Evolutionary conservation across 2,888 invertebrate genomes (phyloP), one percentile per base, ranked within the genome.

Genomic region (Theodoxus fluviatilis): DNA sequence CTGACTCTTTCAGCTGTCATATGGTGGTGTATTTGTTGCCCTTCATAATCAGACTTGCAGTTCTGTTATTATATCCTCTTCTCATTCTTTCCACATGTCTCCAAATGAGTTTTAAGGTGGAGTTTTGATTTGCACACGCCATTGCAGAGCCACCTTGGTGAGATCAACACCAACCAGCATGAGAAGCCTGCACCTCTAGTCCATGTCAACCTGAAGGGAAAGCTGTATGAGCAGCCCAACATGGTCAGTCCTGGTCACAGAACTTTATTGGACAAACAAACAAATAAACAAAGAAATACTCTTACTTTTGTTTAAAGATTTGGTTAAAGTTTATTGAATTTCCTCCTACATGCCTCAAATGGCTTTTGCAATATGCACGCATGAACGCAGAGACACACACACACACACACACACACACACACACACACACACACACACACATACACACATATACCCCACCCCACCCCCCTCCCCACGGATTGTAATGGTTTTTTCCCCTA

Each of bases 151-250:
- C 85, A 85, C 71, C 75, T 85, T 47, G 77, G 79, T 37, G 83
- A 83, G 74, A 80, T 86, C 67, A 80, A 77, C 71, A 72, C 78
- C n/a, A 78, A 81, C 61, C 83, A 84, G 75, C 80, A 75, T 67
- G 78, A 79, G 65, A 75, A 75, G n/a, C 71, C 68, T n/a, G 61
- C 68, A 22, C 73, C 72, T 0, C 65, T 78, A 57, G 74, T 73
- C 59, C 70, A 71, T 28, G 69, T 79, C 64, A 81, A 83, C 65
- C 70, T 80, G 52, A 75, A 78, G 18, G 78, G 81, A 25, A 74
- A 80, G 37, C 78, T 86, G 1, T 86, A 86, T 74, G 77, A 77
- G 57, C 86, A 86, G 69, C 85, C 86, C 35, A 76, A 80, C 38
- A 84, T 81, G 73, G 86, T 85, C 69, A 75, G 80, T 71, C 3